phyloP scores from a whole-genome alignment of 2,797 vertebrate species.

The Lagocephalus sceleratus region DNA sequence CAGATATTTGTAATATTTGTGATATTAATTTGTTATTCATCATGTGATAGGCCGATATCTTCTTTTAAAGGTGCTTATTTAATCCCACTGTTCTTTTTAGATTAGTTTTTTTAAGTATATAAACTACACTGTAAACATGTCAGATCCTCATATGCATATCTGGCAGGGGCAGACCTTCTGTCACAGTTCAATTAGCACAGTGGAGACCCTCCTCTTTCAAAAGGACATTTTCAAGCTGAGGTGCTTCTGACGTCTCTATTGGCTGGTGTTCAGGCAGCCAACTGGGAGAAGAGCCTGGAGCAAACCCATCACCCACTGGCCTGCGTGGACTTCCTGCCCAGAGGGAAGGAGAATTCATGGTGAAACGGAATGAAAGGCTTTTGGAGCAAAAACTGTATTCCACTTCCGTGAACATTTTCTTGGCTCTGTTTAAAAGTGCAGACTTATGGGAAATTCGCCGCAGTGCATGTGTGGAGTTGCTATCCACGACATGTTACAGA shows the following conservation, averaged over 20 bases:
- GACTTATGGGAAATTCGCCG: too few species aligned
- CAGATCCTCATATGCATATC: slow-evolving; percentile 10
- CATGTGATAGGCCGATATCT: background rate
- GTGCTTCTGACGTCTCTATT: slow-evolving; percentile 13
- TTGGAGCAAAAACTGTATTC: too few species aligned
- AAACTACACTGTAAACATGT: too few species aligned
- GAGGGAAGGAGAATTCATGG: background rate
- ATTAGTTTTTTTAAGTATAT: too few species aligned
- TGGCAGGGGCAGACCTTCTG: slow-evolving; percentile 12
- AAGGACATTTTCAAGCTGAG: slow-evolving; percentile 18
- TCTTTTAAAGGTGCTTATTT: background rate
- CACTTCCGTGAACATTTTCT: too few species aligned
- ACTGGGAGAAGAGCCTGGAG: slow-evolving; percentile 23
- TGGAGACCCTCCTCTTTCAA: background rate
- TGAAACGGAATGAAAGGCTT: background rate
- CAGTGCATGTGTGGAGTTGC: too few species aligned
- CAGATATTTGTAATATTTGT: background rate
- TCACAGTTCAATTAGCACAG: background rate
- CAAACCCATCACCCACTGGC: slow-evolving; percentile 16
- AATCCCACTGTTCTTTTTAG: too few species aligned
- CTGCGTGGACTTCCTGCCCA: slow-evolving; percentile 1
- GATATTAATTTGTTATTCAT: background rate
- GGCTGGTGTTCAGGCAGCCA: slow-evolving; percentile 10
- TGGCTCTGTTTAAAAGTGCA: too few species aligned
- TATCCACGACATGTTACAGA: too few species aligned